Percentiles rank a stretch among this genome's conserved stretches.
These are phyloP conservation scores for Sebastes melanostomus DNA, from an alignment of 2,797 vertebrate species.

Conservation along the genomic window DNA sequence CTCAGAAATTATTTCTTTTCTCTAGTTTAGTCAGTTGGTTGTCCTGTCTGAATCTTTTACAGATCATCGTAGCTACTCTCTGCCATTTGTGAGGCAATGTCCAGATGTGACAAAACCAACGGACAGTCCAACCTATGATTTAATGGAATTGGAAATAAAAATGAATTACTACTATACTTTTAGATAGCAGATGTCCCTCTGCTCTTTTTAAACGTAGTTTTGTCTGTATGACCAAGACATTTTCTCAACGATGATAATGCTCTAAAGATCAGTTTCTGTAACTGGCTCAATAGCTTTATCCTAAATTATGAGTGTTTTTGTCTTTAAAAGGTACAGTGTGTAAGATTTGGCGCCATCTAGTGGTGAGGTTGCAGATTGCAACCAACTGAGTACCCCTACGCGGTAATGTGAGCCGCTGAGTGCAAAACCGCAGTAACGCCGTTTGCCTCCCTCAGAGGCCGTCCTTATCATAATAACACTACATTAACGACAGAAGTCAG, in stretches of 20 bases:
- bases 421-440: fast-evolving
- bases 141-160: background rate
- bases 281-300: background rate
- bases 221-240: background rate
- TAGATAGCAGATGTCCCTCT: background rate
- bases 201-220: background rate
- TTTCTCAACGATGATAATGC: background rate
- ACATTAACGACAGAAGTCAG: fast-evolving
- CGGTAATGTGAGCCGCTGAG: fast-evolving
- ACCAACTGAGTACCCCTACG: too few relatives aligned
- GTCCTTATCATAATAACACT: too few relatives aligned
- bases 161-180: background rate
- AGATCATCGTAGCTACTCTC: background rate
- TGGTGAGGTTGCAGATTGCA: too few relatives aligned
- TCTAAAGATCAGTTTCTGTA: background rate
- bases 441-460: too few relatives aligned
- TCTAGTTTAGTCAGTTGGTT: background rate
- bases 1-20: background rate
- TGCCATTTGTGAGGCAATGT: background rate
- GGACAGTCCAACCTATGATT: background rate
- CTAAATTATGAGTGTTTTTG: background rate
- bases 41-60: background rate
- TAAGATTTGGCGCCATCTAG: fast-evolving
- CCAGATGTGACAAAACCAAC: background rate
- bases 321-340: background rate